Evolutionary conservation across 2,797 vertebrate genomes (phyloP).

Genomic region (Delichon dasypus): DNA sequence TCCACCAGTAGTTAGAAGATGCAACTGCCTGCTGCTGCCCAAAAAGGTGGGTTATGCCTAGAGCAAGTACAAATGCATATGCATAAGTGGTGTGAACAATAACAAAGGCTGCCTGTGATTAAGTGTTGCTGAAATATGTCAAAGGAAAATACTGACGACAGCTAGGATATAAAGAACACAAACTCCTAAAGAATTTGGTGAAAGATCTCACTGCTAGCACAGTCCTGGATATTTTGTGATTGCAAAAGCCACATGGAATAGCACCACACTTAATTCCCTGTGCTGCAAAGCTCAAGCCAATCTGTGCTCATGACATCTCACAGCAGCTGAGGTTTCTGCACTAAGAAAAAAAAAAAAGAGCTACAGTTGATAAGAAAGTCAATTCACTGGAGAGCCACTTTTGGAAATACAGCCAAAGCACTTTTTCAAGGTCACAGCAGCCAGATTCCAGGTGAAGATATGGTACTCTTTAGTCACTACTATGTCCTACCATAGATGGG

Average conservation of each 20-base stretch:
- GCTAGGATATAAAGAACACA: neutral
- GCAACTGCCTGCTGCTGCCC: neutral
- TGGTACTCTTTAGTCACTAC: neutral
- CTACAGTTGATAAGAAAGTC: neutral
- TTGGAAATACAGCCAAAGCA: neutral
- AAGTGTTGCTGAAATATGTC: neutral
- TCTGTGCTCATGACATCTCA: neutral
- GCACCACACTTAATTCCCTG: neutral
- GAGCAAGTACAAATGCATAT: neutral
- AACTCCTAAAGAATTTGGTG: neutral
- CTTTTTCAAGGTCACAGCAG: neutral
- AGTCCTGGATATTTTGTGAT: neutral
- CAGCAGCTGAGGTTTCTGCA: slow-evolving; percentile 1
- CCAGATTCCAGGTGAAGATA: neutral
- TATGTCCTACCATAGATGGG: neutral
- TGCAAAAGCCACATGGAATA: neutral
- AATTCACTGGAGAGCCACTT: neutral
- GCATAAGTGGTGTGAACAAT: neutral
- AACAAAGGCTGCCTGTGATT: neutral
- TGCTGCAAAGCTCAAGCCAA: neutral
- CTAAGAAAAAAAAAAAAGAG: neutral
- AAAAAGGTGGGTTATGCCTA: neutral
- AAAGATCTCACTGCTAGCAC: neutral
- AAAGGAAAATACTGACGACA: neutral
- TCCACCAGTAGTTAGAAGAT: neutral